Evolutionary conservation across 2,888 invertebrate genomes (phyloP), one percentile per base, ranked within the genome.

Genomic region (Eupithecia insigniata): DNA sequence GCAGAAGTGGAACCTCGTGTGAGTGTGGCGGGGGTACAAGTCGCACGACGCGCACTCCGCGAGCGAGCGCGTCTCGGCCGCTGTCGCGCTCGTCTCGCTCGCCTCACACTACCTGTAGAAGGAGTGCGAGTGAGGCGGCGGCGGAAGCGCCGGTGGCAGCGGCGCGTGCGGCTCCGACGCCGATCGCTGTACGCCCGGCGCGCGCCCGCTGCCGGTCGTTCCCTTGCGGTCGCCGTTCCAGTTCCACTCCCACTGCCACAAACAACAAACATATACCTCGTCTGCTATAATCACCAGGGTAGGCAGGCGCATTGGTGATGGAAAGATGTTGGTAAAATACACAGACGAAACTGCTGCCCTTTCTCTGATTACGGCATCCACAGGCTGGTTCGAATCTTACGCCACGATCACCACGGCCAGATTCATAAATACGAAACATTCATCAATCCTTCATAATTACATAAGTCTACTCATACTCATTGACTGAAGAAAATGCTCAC

Each of bases 101-200:
- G 90, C 93, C 93, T 92, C 92, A 90, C 93, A 93, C 92, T 93
- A 92, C 90, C 90, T 94, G 84, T 94, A 94, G 87, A 94, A 94
- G 69, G 94, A 94, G 86, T 94, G 94, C 75, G 94, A 94, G 86
- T 94, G 94, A 80, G 94, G 92, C 77, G 94, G 93, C 82, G 95
- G 94, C 72, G 95, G 91, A 85, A 94, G 83, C 80, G 90, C 84
- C 78, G 92, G 89, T 73, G 94, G 92, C 74, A 95, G 90, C 32
- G 95, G 95, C 67, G 95, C 95, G 86, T 95, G 95, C 55, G 95
- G 95, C 85, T 95, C 95, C 79, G 95, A 95, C 62, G 95, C 95
- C 55, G 95, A 95, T 26, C 95, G 93, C 87, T 95, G 95, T 72
- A 95, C 95, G 76, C 95, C 91, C 62, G 95, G 95, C 74, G 95